Evolutionary conservation across 2,888 invertebrate genomes (phyloP).

Genomic region (Acleris literana): DNA sequence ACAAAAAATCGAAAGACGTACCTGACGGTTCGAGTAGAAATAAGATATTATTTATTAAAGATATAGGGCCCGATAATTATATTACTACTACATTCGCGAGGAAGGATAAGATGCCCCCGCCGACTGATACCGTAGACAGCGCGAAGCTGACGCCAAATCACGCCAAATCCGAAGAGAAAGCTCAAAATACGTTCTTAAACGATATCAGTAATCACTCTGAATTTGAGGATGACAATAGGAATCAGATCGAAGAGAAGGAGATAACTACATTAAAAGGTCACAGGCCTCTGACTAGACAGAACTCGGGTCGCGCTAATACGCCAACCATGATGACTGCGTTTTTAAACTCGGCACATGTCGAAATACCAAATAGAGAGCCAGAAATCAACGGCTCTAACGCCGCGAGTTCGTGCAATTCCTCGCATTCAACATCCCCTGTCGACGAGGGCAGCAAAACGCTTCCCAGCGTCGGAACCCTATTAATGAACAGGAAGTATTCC

Average conservation of each 20-base stretch:
- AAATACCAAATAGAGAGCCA: constrained; percentile 57
- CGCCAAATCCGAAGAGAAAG: constrained; percentile 77
- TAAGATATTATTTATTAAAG: constrained; percentile 85
- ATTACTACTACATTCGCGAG: constrained; percentile 86
- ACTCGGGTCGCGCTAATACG: constrained; percentile 83
- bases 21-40: constrained; percentile 78
- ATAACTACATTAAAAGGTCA: constrained; percentile 84
- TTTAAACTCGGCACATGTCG: constrained; percentile 72
- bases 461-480: constrained; percentile 70
- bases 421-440: constrained; percentile 71
- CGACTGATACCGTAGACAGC: constrained; percentile 60
- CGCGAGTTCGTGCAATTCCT: constrained; percentile 73
- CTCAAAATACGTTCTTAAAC: constrained; percentile 74
- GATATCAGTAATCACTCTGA: constrained; percentile 78
- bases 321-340: constrained; percentile 79
- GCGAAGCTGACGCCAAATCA: constrained; percentile 68
- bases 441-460: constrained; percentile 62
- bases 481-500: constrained; percentile 75
- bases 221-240: constrained; percentile 78
- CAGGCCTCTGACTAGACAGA: constrained; percentile 87
- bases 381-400: constrained; percentile 68
- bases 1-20: constrained; percentile 71
- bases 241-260: constrained; percentile 80
- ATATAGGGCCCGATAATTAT: constrained; percentile 89
- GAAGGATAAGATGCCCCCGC: constrained; percentile 63